Evolutionary conservation across 2,797 vertebrate species (phyloP), one percentile per base, ranked within the genome.

Genomic region (Garrulus glandarius): DNA sequence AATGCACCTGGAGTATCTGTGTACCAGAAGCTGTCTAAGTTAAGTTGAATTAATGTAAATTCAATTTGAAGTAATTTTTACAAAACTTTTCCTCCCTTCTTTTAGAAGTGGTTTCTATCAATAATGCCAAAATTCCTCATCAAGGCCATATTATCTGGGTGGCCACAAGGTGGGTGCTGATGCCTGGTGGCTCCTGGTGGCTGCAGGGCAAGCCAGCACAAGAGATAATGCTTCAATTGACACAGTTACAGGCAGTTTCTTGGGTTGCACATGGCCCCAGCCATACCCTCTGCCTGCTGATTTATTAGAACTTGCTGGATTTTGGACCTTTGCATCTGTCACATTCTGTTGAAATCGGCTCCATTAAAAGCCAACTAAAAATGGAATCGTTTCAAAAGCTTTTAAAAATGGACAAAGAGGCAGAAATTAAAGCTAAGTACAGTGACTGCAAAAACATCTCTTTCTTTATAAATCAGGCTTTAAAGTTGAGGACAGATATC

Each of bases 81-180:
- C 13, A 39, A 34, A 89, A 61, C 22, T 12, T 86, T 37, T 81
- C 12, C 19, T 83, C 39, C 18, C 50, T 18, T 57, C 41, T 49
- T 91, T 75, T 68, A 47, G 46, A 78, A 86, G 6, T 1, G 1
- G 5, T 56, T 91, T 78, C 3, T 59, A 69, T 50, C 12, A 8
- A 4, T 47, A 39, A 43, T 30, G 15, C 52, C 75, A 59, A 53
- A 70, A 83, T 41, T 63, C 32, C 32, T 44, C 5, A 0, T 68
- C n/a, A 32, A 65, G 55, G 26, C 32, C 1, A 0, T 77, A 60
- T 46, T 57, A 5, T 19, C 20, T 55, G 26, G n/a, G 46, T 64
- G 57, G 21, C n/a, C 46, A 30, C 15, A 23, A 17, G 0, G 0
- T 53, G 34, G 7, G 14, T 61, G 43, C 49, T 0, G 0, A 1